Conservation (phyloP, 2,113 vertebrate genomes). For the Hyperopisus bebe region DNA sequence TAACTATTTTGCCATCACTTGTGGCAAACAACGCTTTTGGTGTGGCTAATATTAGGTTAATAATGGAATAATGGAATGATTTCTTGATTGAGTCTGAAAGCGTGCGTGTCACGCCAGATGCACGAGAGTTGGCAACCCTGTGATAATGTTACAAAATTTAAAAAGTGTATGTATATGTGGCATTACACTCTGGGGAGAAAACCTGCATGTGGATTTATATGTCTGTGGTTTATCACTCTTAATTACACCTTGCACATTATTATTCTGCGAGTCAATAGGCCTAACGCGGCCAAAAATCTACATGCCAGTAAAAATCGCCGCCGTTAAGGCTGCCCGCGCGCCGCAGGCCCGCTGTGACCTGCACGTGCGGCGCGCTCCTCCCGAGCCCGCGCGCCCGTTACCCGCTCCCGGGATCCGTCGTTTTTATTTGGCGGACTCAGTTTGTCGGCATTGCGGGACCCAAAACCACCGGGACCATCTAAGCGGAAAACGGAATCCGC, state of each 20-base stretch:
- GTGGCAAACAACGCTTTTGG: background rate
- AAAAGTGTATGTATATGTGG: background rate
- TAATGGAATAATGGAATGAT: background rate
- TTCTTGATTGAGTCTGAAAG: background rate
- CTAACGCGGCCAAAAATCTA: background rate
- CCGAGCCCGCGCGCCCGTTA: background rate
- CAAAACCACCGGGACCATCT: background rate
- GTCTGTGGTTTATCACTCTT: background rate
- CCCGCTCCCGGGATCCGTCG: background rate
- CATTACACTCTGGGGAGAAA: background rate
- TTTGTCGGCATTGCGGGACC: background rate
- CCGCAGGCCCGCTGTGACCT: background rate
- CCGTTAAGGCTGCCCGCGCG: background rate
- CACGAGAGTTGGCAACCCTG: background rate
- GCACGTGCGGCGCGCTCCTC: background rate
- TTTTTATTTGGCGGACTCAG: background rate
- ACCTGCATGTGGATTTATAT: background rate
- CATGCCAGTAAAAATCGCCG: background rate
- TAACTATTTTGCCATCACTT: too few relatives aligned
- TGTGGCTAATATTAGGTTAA: background rate
- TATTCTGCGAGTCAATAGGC: background rate
- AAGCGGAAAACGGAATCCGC: background rate
- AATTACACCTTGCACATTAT: background rate
- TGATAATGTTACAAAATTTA: background rate
- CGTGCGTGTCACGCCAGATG: background rate